Evolutionary conservation across 2,888 invertebrate species (phyloP).

Genomic region (Netelia virgata): DNA sequence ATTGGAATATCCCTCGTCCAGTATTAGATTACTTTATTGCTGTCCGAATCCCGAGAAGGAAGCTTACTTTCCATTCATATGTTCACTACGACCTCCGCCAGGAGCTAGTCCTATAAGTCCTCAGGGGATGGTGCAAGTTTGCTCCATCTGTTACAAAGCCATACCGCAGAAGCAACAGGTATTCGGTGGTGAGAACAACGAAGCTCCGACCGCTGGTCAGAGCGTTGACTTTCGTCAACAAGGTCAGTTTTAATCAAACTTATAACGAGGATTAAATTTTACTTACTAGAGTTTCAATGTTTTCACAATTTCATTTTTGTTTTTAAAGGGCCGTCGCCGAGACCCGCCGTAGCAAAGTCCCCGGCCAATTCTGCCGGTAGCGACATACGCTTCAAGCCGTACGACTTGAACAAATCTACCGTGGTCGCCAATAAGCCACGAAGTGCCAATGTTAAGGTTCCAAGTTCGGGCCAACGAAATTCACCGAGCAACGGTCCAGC

Average conservation of each 20-base stretch:
- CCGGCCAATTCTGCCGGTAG: constrained; percentile 86
- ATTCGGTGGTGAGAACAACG: constrained; percentile 88
- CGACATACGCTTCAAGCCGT: constrained; percentile 88
- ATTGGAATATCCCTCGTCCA: constrained; percentile 91
- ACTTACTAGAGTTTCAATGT: background rate
- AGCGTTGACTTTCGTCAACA: constrained; percentile 80
- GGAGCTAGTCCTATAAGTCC: constrained; percentile 96
- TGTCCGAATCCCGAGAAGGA: constrained; percentile 94
- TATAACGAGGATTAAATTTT: background rate
- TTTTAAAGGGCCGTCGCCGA: constrained; percentile 80
- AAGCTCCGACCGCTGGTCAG: constrained; percentile 82
- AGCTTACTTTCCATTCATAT: constrained; percentile 96
- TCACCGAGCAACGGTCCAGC: constrained; percentile 81
- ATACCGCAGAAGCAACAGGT: constrained; percentile 92
- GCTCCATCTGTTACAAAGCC: constrained; percentile 94
- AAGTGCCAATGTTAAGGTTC: constrained; percentile 83
- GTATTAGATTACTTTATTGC: constrained; percentile 93
- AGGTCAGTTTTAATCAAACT: constrained; percentile 68
- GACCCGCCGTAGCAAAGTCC: constrained; percentile 86
- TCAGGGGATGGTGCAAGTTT: constrained; percentile 95
- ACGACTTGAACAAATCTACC: constrained; percentile 86
- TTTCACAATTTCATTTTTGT: no score
- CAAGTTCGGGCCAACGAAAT: constrained; percentile 80
- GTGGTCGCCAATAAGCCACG: constrained; percentile 85
- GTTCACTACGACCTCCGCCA: constrained; percentile 91